Base-by-base conservation (phyloP, 2,797 vertebrate species). In the Anabacerthia variegaticeps region DNA sequence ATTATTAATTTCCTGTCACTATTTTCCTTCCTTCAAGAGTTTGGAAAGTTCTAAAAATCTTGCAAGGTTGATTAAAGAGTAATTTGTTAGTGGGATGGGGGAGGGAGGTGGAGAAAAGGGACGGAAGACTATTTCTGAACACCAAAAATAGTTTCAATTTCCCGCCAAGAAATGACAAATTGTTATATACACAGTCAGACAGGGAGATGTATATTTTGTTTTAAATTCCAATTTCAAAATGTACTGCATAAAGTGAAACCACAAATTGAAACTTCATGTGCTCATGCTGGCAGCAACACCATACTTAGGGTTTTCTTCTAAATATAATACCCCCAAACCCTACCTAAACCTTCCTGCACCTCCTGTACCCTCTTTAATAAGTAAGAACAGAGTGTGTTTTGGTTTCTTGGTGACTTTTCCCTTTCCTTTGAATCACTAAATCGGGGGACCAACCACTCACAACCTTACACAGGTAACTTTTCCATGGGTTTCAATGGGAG, bases 261-360 rank as follows among this genome's bases (percentile, higher is more conserved):
- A 96, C 96, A 96, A 96, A 97, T 96, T 95, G 94, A 97, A 96
- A 92, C 85, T 96, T 92, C 88, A 74, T 95, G 89, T 89, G 76
- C 63, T 96, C 88, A 27, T 46, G 56, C 69, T 95, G 93, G 89
- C 89, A 96, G 49, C 37, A 87, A 54, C 3, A 18, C 44, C 67
- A 85, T 86, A 73, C 58, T 52, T 85, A 54, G 1, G 0, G 11
- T 77, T 95, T 93, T 86, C 67, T 81, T 67, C 83, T 94, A 94
- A 88, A 93, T 94, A 94, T 92, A 92, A 46, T 19, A 68, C 41
- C 67, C 66, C n/a, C 51, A 8, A 92, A 48, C 36, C n/a, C 68
- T 68, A 83, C 81, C 85, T 92, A 95, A 90, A 82, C 92, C 66
- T 76, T 88, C 48, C 39, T 90, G 73, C 26, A 73, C 62, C 90